Conservation (phyloP, 2,113 vertebrate genomes). For the Tragelaphus strepsiceros region DNA sequence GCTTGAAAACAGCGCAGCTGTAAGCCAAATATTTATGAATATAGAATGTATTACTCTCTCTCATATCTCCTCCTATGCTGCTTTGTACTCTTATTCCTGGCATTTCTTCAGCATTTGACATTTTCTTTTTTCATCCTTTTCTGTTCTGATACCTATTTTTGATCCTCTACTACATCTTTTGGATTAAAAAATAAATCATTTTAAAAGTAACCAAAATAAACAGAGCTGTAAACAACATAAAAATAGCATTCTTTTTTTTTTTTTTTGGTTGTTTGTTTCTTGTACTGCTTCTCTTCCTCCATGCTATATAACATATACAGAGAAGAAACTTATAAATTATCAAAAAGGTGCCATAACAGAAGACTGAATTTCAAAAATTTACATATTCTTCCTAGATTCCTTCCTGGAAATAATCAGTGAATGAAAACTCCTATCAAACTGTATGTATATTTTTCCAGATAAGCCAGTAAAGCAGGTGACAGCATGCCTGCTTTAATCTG, state of each 20-base stretch:
- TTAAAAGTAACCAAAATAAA: background rate
- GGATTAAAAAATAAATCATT: background rate
- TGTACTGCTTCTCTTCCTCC: background rate
- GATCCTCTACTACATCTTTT: background rate
- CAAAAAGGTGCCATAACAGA: background rate
- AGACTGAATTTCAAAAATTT: background rate
- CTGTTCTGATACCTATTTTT: background rate
- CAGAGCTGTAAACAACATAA: background rate
- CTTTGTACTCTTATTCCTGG: background rate
- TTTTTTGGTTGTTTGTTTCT: background rate
- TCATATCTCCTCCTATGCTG: background rate
- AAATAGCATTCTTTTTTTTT: background rate
- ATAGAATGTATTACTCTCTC: background rate
- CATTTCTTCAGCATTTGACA: background rate
- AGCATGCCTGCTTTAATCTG: background rate
- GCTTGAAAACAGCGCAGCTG: background rate
- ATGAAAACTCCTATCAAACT: background rate
- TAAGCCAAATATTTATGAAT: background rate
- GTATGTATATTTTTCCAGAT: background rate
- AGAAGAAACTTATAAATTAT: background rate
- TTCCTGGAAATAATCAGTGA: background rate
- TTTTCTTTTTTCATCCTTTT: conserved; percentile 19
- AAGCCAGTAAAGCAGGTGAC: background rate
- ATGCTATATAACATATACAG: background rate
- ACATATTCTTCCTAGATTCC: background rate